Evolutionary conservation across 1,140 invertebrate genomes (phyloP), one percentile per base, ranked within the genome.

Genomic region (Arion vulgaris): DNA sequence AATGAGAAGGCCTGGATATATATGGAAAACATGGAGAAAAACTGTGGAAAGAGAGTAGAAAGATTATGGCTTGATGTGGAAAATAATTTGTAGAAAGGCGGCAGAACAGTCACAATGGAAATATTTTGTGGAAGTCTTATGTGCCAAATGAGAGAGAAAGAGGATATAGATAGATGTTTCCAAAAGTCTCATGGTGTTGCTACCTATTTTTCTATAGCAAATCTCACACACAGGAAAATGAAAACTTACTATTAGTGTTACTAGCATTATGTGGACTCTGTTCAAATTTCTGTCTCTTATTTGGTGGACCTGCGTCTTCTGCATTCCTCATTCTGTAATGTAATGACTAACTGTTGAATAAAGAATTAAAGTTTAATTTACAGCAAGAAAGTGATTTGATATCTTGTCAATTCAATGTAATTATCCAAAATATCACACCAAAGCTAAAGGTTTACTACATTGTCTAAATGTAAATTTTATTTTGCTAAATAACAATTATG

Each of bases 271-370:
- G 45, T 51, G 38, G 73, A 32, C 28, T 51, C 0, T 45, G 41
- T 2, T n/a, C 41, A 34, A 53, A 51, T 34, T 75, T 75, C 13
- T 1, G 73, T 51, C 36, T 51, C 73, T 75, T 75, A 19, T 51
- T 49, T 28, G 73, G 73, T 53, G 73, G 73, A 2, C 73, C 73
- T 5, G n/a, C 19, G 15, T 51, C 73, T 9, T 75, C 73, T 34
- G 73, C 7, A 51, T 75, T 75, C 41, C 28, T 51, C 73, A 75
- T 75, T 13, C 19, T 75, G 49, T 41, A 74, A 45, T 45, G 15
- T 71, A 15, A 57, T 57, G 53, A 57, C 23, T 19, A 15, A n/a
- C 7, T 23, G 4, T 57, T 19, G 26, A 57, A 19, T 11, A 45
- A 45, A 45, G 5, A 45, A 45, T 57, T 7, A 26, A 17, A 23